These are phyloP conservation scores for Whitmania pigra DNA, from an alignment of 1,140 invertebrate species.

Conservation along the genomic window DNA sequence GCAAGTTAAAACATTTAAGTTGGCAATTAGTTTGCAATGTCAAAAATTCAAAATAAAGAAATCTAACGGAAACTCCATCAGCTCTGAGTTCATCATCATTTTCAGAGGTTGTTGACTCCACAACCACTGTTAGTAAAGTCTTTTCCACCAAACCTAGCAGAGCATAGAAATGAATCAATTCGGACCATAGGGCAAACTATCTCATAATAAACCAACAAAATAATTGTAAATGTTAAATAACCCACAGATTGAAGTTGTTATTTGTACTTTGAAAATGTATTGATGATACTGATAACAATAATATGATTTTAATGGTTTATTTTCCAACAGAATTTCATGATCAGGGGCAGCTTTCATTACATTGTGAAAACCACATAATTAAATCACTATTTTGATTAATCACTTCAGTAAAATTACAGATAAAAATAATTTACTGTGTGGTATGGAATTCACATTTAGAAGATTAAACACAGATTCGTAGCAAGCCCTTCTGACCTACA, in stretches of 20 bases:
- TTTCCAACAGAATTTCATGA: too few relatives aligned
- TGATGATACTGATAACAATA: too few relatives aligned
- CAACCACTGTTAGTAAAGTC: conserved; percentile 2
- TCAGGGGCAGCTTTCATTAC: too few relatives aligned
- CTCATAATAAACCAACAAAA: too few relatives aligned
- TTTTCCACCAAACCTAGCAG: conserved; percentile 10
- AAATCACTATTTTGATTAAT: neutral
- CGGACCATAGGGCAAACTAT: too few relatives aligned
- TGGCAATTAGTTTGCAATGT: too few relatives aligned
- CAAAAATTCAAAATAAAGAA: neutral
- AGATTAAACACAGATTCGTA: conserved; percentile 10
- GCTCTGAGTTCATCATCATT: conserved; percentile 10
- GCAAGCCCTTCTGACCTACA: conserved; percentile 8
- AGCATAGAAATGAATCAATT: too few relatives aligned
- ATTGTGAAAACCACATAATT: neutral
- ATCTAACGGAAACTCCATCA: conserved; percentile 8
- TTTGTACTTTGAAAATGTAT: too few relatives aligned
- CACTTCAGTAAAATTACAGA: neutral
- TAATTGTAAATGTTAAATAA: too few relatives aligned
- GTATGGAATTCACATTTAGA: conserved; percentile 9
- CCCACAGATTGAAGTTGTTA: too few relatives aligned
- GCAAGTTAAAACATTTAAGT: neutral
- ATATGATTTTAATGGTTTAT: too few relatives aligned
- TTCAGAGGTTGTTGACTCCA: conserved; percentile 3
- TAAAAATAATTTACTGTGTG: neutral